These are phyloP conservation scores for Lanistes nyassanus DNA, from an alignment of 1,140 invertebrate genomes.

Conservation along the genomic window DNA sequence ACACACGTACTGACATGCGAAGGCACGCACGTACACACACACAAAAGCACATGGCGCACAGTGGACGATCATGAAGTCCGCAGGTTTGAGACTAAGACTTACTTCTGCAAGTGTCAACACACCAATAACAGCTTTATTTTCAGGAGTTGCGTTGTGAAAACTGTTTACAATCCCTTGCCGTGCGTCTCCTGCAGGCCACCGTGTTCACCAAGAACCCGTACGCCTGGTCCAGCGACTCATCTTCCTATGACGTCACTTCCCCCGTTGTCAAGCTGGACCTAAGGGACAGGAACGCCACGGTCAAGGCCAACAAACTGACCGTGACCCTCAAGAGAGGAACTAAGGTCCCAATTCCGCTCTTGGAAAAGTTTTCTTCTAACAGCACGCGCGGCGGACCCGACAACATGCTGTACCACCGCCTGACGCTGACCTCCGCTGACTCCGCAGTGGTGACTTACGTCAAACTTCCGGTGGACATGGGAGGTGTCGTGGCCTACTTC, in stretches of 20 bases:
- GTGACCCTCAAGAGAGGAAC: background rate
- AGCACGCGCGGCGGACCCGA: constrained; percentile 10
- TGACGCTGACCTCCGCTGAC: background rate
- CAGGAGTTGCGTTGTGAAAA: background rate
- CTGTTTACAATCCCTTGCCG: background rate
- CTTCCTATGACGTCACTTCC: constrained; percentile 24
- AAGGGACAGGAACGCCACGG: background rate
- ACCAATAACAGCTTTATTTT: background rate
- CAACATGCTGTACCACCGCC: constrained; percentile 24
- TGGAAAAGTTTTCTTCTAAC: constrained; percentile 4
- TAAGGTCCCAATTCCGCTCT: background rate
- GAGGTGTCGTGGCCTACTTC: constrained; percentile 14
- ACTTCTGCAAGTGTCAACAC: background rate
- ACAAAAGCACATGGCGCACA: constrained; percentile 4
- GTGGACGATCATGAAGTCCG: background rate
- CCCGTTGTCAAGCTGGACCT: constrained; percentile 25
- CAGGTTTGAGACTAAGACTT: background rate
- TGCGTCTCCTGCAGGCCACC: constrained; percentile 14
- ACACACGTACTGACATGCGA: background rate
- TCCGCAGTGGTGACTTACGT: constrained; percentile 9
- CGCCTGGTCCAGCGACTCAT: constrained; percentile 10
- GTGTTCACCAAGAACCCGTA: constrained; percentile 22
- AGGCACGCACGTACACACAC: constrained; percentile 1
- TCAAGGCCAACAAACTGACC: constrained; percentile 7
- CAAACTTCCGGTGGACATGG: background rate